Conservation (phyloP, 2,113 vertebrate genomes). For the Okapia johnstoni region DNA sequence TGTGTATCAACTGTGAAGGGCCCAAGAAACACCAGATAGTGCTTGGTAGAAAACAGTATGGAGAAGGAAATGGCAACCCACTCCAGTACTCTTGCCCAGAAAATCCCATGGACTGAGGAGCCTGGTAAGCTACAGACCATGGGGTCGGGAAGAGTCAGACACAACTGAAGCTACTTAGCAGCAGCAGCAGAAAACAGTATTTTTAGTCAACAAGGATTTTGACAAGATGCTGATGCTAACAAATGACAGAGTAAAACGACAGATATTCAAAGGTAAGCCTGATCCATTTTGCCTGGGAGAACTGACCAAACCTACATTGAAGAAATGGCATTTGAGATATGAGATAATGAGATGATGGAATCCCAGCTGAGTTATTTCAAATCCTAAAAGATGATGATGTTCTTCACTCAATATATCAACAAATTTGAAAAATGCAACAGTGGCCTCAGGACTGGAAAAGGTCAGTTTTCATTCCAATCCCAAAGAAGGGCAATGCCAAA, state of each 20-base stretch:
- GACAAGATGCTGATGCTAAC: neutral
- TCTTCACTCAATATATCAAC: neutral
- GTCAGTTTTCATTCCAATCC: neutral
- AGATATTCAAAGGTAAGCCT: neutral
- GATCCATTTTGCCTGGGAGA: neutral
- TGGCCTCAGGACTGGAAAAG: neutral
- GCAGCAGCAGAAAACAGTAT: neutral
- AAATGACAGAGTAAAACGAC: neutral
- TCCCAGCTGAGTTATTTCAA: neutral
- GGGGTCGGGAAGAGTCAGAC: fast-evolving
- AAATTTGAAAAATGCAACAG: neutral
- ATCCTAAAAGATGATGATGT: neutral
- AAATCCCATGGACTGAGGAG: neutral
- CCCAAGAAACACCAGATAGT: neutral
- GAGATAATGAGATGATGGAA: neutral
- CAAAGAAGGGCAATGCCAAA: neutral
- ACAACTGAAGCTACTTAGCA: fast-evolving
- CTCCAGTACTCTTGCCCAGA: neutral
- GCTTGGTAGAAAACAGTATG: neutral
- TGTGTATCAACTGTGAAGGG: neutral
- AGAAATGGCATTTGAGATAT: neutral
- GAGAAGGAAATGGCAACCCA: neutral
- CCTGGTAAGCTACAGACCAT: neutral
- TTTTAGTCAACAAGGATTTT: neutral
- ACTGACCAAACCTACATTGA: neutral